phyloP scores from a whole-genome alignment of 1,140 invertebrate genomes.

The Psix sp. region DNA sequence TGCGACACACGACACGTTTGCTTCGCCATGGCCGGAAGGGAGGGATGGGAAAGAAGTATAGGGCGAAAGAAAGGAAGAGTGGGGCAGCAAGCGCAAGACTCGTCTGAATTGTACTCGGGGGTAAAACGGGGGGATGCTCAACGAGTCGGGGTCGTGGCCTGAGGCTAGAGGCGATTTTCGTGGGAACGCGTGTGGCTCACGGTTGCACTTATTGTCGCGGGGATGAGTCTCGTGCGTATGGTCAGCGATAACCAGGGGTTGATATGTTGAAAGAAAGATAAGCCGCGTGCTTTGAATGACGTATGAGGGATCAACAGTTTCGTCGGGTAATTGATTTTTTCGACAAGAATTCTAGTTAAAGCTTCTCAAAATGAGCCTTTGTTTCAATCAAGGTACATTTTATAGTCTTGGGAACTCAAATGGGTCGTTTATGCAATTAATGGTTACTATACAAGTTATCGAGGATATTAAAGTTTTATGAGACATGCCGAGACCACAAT shows the following conservation, averaged over 20 bases:
- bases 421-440: too few species aligned
- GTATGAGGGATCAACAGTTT: constrained; percentile 49
- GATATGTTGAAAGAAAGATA: constrained; percentile 55
- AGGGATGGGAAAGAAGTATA: constrained; percentile 55
- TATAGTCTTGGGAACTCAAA: constrained; percentile 3
- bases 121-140: constrained; percentile 15
- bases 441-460: too few species aligned
- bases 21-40: constrained; percentile 40
- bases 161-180: constrained; percentile 67
- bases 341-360: not conserved
- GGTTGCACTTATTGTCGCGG: constrained; percentile 61
- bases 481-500: too few species aligned
- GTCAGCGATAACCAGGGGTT: constrained; percentile 61
- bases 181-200: constrained; percentile 72
- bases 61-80: constrained; percentile 30
- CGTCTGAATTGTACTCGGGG: constrained; percentile 28
- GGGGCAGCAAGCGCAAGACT: constrained; percentile 39
- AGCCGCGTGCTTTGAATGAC: constrained; percentile 44
- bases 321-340: constrained; percentile 40
- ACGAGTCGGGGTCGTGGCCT: constrained; percentile 49
- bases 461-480: too few species aligned
- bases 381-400: constrained; percentile 12
- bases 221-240: constrained; percentile 62
- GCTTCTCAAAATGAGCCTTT: constrained; percentile 4
- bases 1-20: constrained; percentile 74